Percentiles rank a stretch among this genome's conserved stretches.
Evolutionary conservation across 2,888 invertebrate species (phyloP).

Genomic region (Chirona hameri): DNA sequence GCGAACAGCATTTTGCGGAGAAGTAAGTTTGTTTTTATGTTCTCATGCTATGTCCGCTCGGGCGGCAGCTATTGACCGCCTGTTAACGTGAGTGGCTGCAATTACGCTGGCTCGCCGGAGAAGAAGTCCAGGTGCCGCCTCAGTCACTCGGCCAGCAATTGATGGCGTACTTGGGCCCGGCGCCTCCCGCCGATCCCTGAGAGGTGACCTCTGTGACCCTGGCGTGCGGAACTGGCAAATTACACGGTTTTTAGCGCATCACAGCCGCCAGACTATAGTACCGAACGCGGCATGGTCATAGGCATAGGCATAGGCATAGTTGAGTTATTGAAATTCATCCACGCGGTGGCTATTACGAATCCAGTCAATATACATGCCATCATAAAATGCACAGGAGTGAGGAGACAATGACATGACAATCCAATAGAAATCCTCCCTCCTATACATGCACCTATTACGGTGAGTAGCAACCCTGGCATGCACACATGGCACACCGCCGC

Average conservation of each 20-base stretch:
- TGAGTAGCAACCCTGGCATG: too few relatives aligned
- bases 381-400: too few relatives aligned
- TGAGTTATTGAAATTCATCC: too few relatives aligned
- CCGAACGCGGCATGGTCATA: too few relatives aligned
- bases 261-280: neutral
- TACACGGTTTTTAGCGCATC: neutral
- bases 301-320: too few relatives aligned
- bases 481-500: too few relatives aligned
- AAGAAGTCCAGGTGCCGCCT: too few relatives aligned
- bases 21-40: neutral
- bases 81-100: neutral
- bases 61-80: neutral
- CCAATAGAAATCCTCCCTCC: too few relatives aligned
- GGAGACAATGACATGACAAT: too few relatives aligned
- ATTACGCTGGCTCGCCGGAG: neutral
- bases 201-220: neutral
- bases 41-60: neutral
- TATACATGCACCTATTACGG: too few relatives aligned
- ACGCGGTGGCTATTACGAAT: too few relatives aligned
- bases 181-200: neutral
- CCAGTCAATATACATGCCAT: too few relatives aligned
- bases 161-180: neutral
- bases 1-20: neutral
- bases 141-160: neutral
- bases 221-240: neutral